These are phyloP conservation scores for Muschampia staudingeri DNA, from an alignment of 2,888 invertebrate species.

Conservation along the genomic window DNA sequence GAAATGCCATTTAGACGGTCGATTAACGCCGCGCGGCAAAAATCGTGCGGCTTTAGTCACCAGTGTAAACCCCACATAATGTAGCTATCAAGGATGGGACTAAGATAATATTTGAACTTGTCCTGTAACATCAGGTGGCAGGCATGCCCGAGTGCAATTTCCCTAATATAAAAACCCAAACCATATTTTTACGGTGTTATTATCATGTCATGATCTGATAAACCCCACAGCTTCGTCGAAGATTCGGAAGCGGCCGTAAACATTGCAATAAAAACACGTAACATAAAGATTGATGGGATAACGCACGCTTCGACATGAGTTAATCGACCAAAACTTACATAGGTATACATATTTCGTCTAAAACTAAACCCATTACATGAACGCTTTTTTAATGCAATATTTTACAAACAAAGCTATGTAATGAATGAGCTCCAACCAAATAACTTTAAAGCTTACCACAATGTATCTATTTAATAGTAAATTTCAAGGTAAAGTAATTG, in stretches of 20 bases:
- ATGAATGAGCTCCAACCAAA: no score
- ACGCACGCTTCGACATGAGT: not conserved
- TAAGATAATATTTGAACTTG: not conserved
- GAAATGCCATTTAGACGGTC: no score
- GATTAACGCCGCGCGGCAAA: slow-evolving; percentile 50
- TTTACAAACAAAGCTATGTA: no score
- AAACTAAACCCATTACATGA: not conserved
- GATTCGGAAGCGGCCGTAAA: slow-evolving; percentile 3
- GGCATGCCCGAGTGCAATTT: not conserved
- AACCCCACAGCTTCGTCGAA: not conserved
- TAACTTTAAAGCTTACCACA: no score
- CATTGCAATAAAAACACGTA: not conserved
- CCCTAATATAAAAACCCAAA: not conserved
- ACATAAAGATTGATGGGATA: not conserved
- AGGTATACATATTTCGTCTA: no score
- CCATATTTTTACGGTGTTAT: not conserved
- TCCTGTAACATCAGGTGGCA: not conserved
- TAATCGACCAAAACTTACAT: not conserved
- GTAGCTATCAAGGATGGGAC: no score
- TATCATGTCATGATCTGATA: not conserved
- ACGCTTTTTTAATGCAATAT: not conserved
- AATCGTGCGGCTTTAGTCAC: slow-evolving; percentile 69
- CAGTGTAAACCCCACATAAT: slow-evolving; percentile 61
- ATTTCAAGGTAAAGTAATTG: no score
- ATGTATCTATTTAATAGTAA: no score